These are phyloP conservation scores for Theristicus caerulescens DNA, from an alignment of 2,113 vertebrate genomes.

Conservation along the genomic window DNA sequence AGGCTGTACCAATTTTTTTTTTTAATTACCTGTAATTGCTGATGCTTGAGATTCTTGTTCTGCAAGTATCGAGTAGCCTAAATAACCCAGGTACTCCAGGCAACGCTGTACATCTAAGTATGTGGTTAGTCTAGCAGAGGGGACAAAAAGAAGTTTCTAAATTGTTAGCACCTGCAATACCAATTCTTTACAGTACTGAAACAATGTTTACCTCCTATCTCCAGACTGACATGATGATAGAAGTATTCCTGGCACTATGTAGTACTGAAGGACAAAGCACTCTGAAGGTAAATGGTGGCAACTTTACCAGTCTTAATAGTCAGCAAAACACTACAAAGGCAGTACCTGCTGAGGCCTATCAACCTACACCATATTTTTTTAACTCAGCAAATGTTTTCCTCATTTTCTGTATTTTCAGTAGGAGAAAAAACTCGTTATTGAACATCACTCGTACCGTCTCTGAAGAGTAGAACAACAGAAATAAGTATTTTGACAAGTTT, in stretches of 20 bases:
- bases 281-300: background rate
- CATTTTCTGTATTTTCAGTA: background rate
- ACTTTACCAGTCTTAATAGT: background rate
- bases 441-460: background rate
- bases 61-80: constrained; percentile 95
- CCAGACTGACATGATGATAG: rapidly evolving
- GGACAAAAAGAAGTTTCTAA: background rate
- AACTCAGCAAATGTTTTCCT: background rate
- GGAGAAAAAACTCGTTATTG: background rate
- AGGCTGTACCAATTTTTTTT: background rate
- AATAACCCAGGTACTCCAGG: constrained; percentile 94
- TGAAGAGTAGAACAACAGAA: background rate
- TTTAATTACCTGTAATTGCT: constrained; percentile 86
- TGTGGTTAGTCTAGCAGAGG: constrained; percentile 86
- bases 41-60: constrained; percentile 97
- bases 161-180: background rate
- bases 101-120: constrained; percentile 96
- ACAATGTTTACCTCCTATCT: background rate
- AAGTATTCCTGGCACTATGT: background rate
- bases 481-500: background rate
- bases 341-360: background rate
- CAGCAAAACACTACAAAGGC: background rate
- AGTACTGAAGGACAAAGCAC: background rate
- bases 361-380: background rate
- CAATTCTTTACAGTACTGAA: background rate